Evolutionary conservation across 1,140 invertebrate genomes (phyloP), one percentile per base, ranked within the genome.

Genomic region (Scylla paramamosain): DNA sequence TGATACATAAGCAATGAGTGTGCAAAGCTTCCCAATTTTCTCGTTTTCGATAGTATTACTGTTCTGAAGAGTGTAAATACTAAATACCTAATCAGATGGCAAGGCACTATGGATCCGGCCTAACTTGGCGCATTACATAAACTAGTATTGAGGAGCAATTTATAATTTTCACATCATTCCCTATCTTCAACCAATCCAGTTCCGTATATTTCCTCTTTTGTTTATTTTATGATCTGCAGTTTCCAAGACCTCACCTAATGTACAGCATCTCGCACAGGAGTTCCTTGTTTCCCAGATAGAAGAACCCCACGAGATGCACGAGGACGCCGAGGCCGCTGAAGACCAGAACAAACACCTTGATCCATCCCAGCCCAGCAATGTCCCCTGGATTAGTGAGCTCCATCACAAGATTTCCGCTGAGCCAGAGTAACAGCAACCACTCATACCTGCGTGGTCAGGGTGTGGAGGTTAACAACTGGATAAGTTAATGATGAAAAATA

Each of bases 321-420:
- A 98, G 98, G 4, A 99, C 98, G 0, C 98, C 99, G 94, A 99
- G 98, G 96, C 99, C 98, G 82, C 99, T 98, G 96, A 99, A 98
- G n/a, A 99, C 97, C 45, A 99, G 97, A 8, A 99, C 99, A 10
- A 95, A 96, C 14, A 97, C 93, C 93, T 96, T 95, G 93, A 99
- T 98, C 98, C 98, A 99, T 8, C 99, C 99, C 86, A 99, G 97
- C 45, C 99, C 99, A 93, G 98, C 99, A n/a, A 96, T 99, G 97
- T 99, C 99, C 96, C 98, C 99, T 0, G 99, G 99, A 97, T 99
- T 99, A 20, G 99, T 99, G 95, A 99, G 97, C 97, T 99, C 99
- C 96, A 99, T 99, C 10, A 99, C 97, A 91, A 99, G 97, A 95
- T 99, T 97, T 83, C 99, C 99, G 93, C 99, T 99, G 84, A 99